Percentiles rank a stretch among this genome's conserved stretches.
Conservation (phyloP, 2,888 invertebrate species). For the Philhelius pedissequus region DNA sequence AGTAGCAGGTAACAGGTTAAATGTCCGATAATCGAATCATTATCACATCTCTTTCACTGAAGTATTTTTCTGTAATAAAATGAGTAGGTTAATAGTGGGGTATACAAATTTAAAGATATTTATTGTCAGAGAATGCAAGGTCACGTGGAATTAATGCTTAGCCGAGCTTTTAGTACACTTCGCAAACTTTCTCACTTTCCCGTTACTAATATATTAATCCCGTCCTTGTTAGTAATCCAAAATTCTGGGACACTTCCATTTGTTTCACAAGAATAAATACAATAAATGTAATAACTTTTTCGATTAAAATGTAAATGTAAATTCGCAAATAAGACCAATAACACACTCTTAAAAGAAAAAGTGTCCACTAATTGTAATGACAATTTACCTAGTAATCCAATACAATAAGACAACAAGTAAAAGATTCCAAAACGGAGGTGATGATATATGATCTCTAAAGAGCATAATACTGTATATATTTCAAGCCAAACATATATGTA, state of each 20-base stretch:
- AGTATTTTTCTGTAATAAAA: background rate
- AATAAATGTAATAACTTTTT: too few species aligned
- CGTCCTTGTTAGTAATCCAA: background rate
- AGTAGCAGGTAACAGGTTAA: constrained; percentile 19
- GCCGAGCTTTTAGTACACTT: background rate
- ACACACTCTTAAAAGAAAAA: too few species aligned
- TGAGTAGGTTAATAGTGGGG: background rate
- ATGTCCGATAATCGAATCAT: background rate
- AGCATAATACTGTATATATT: too few species aligned
- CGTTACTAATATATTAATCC: background rate
- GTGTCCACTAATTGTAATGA: too few species aligned
- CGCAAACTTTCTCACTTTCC: background rate
- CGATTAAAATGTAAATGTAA: too few species aligned
- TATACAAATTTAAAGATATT: background rate
- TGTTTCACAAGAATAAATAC: background rate
- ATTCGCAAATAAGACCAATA: too few species aligned
- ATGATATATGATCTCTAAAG: too few species aligned
- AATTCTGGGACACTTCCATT: background rate
- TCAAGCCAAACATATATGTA: too few species aligned
- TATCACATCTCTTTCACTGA: background rate
- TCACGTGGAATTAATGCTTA: background rate
- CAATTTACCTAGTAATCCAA: too few species aligned
- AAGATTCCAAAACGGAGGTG: too few species aligned
- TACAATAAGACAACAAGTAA: too few species aligned
- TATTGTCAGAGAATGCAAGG: background rate